Evolutionary conservation across 2,888 invertebrate genomes (phyloP).

Genomic region (Candidula unifasciata): DNA sequence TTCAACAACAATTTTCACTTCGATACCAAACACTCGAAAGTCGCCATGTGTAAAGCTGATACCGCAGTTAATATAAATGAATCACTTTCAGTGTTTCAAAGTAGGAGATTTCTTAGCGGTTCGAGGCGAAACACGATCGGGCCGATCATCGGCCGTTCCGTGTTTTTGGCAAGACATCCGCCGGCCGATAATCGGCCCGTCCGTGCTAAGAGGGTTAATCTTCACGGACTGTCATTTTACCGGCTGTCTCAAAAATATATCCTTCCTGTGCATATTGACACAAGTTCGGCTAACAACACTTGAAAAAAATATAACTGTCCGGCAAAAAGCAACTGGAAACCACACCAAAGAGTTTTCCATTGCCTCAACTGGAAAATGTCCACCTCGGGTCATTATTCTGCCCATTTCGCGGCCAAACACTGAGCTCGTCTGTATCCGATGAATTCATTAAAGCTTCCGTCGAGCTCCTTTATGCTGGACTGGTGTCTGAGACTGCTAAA

Average conservation of each 20-base stretch:
- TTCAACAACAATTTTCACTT: too few species aligned
- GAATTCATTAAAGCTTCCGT: constrained; percentile 10
- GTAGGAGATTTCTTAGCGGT: too few species aligned
- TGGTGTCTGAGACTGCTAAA: not conserved
- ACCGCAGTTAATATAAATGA: too few species aligned
- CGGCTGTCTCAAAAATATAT: not conserved
- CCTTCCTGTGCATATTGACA: not conserved
- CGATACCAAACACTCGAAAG: too few species aligned
- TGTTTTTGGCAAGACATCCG: too few species aligned
- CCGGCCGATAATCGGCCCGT: too few species aligned
- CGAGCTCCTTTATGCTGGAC: not conserved
- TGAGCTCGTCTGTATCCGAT: not conserved
- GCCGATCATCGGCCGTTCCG: too few species aligned
- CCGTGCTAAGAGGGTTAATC: not conserved
- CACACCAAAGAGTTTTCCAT: not conserved
- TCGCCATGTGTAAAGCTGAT: too few species aligned
- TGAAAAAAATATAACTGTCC: constrained; percentile 2
- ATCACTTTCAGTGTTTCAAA: too few species aligned
- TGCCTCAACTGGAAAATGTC: not conserved
- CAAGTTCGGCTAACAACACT: not conserved
- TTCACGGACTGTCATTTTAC: not conserved
- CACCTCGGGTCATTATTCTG: constrained; percentile 9
- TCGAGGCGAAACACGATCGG: too few species aligned
- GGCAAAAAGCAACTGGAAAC: constrained; percentile 3
- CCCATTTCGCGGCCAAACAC: not conserved